Evolutionary conservation across 2,113 vertebrate genomes (phyloP).

Genomic region (Corythornis cristatus): DNA sequence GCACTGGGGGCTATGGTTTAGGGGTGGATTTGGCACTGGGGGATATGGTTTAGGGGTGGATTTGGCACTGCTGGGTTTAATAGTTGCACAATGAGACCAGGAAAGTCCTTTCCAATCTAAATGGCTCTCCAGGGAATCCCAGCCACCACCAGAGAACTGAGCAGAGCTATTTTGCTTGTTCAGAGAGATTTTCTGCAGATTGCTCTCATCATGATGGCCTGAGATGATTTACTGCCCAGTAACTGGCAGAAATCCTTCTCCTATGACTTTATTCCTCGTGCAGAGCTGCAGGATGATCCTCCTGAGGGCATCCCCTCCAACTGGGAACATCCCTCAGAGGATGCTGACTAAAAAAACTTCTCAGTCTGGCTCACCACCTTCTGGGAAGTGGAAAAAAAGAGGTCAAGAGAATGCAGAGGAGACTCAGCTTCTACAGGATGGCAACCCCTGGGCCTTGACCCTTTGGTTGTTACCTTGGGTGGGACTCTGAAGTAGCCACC

Average conservation of each 20-base stretch:
- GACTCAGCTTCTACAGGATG: accelerated
- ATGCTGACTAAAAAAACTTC: background rate
- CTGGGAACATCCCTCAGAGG: background rate
- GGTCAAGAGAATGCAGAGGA: background rate
- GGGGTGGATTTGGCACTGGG: background rate
- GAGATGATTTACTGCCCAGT: background rate
- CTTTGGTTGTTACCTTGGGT: background rate
- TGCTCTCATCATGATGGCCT: background rate
- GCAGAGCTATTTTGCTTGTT: background rate
- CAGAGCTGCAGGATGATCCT: background rate
- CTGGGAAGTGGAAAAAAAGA: background rate
- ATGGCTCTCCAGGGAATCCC: background rate
- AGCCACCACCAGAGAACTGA: background rate
- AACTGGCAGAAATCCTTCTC: background rate
- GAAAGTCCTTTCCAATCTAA: background rate
- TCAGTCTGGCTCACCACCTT: background rate
- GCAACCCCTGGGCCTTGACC: background rate
- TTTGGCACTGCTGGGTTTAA: background rate
- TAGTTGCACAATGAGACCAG: background rate
- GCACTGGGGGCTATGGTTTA: background rate
- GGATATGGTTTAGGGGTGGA: no score
- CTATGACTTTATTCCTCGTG: background rate
- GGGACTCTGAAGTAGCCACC: background rate
- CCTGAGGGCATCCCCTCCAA: background rate
- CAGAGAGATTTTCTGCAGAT: background rate